Conservation (phyloP, 2,113 vertebrate species). For the Mesembrinibis cayennensis region DNA sequence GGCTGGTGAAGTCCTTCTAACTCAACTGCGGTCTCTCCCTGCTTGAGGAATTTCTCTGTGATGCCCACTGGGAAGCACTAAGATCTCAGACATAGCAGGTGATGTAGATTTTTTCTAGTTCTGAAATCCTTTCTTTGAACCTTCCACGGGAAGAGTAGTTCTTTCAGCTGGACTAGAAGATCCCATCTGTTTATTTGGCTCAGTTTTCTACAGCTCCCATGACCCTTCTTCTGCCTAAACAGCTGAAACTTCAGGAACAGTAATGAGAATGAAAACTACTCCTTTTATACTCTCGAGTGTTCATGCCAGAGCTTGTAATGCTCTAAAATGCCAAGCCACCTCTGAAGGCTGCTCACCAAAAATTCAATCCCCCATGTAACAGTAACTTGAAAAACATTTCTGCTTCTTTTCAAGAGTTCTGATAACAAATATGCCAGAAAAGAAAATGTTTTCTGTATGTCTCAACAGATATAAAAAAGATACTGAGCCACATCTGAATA, state of each 20-base stretch:
- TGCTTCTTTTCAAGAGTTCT: background rate
- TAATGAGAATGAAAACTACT: background rate
- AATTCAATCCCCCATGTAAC: background rate
- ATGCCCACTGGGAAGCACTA: background rate
- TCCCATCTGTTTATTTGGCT: background rate
- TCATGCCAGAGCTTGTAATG: background rate
- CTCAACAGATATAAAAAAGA: background rate
- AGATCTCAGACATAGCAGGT: background rate
- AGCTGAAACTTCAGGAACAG: background rate
- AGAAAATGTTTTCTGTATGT: background rate
- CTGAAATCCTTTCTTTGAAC: background rate
- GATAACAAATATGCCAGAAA: background rate
- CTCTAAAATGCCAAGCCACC: background rate
- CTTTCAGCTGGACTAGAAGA: background rate
- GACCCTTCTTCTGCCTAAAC: background rate
- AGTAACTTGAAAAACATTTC: background rate
- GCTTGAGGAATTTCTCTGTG: background rate
- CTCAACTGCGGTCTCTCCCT: background rate
- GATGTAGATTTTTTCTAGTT: background rate
- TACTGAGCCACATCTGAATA: background rate
- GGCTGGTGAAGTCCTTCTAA: background rate
- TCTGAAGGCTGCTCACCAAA: background rate
- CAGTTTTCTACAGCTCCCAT: background rate
- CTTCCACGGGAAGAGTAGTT: background rate
- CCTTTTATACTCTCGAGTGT: background rate